Conservation (phyloP, 2,888 invertebrate genomes). For the Amphimallon solstitiale region DNA sequence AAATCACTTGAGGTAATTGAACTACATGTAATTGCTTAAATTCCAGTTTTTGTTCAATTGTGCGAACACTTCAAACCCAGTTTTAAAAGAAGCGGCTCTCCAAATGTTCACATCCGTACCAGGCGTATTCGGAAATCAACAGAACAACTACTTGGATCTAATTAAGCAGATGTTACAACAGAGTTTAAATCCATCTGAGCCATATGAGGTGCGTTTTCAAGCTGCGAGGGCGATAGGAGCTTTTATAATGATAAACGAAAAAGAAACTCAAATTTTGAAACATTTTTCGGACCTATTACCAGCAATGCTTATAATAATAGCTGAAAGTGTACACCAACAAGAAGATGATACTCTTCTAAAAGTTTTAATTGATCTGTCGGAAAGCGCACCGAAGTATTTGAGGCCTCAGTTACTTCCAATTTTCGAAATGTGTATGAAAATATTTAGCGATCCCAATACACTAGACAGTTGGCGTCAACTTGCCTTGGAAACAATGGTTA, state of each 20-base stretch:
- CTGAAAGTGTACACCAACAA: constrained; percentile 83
- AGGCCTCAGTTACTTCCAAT: constrained; percentile 87
- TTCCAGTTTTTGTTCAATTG: constrained; percentile 88
- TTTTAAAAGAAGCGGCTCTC: constrained; percentile 91
- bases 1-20: too few species aligned
- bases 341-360: constrained; percentile 93
- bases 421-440: constrained; percentile 89
- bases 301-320: constrained; percentile 78
- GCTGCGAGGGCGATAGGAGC: constrained; percentile 86
- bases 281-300: constrained; percentile 89
- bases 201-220: constrained; percentile 81
- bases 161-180: constrained; percentile 96
- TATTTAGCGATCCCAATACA: constrained; percentile 76
- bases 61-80: constrained; percentile 83
- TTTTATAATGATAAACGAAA: constrained; percentile 93
- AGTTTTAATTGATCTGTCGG: constrained; percentile 93
- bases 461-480: constrained; percentile 89
- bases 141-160: constrained; percentile 87
- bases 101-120: constrained; percentile 96
- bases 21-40: constrained; percentile 35
- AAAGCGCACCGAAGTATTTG: constrained; percentile 91
- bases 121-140: constrained; percentile 96
- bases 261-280: constrained; percentile 89
- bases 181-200: constrained; percentile 74
- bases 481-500: constrained; percentile 84